Conservation (phyloP, 2,113 vertebrate species). For the Chloropsis cyanopogon region DNA sequence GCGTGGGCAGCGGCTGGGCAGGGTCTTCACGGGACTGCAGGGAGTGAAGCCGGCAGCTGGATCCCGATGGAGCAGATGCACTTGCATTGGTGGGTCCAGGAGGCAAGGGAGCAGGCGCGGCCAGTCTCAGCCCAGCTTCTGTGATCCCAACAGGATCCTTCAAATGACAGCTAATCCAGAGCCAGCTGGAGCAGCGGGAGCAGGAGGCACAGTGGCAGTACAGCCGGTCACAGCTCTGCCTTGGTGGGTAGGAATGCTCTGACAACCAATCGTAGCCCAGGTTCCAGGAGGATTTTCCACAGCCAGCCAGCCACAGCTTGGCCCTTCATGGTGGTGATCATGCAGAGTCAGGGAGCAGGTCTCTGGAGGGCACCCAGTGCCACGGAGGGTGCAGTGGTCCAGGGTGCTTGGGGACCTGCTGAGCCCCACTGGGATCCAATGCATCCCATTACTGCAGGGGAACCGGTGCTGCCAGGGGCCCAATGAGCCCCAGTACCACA, state of each 20-base stretch:
- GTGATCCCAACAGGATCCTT: not conserved
- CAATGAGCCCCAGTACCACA: rapidly evolving
- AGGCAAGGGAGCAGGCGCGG: not conserved
- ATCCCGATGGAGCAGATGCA: not conserved
- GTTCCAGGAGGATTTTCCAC: not conserved
- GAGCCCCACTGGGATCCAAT: not conserved
- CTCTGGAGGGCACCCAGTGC: not conserved
- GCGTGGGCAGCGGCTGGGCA: not conserved
- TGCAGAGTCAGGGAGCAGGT: not conserved
- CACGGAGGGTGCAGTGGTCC: not conserved
- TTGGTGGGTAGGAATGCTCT: not conserved
- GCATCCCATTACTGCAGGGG: not conserved
- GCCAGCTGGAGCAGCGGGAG: not conserved
- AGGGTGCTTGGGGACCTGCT: not conserved
- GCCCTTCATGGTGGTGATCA: not conserved
- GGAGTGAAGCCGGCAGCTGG: not conserved
- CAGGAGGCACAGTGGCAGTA: not conserved
- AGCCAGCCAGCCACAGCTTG: not conserved
- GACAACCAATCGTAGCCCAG: not conserved
- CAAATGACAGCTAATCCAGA: not conserved
- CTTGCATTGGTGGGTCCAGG: not conserved
- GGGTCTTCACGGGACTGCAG: not conserved
- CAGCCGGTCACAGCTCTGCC: slow-evolving; percentile 20
- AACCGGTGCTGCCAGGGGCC: not conserved
- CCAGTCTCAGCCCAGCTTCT: not conserved